phyloP scores from a whole-genome alignment of 2,113 vertebrate genomes.

The Nerophis ophidion region DNA sequence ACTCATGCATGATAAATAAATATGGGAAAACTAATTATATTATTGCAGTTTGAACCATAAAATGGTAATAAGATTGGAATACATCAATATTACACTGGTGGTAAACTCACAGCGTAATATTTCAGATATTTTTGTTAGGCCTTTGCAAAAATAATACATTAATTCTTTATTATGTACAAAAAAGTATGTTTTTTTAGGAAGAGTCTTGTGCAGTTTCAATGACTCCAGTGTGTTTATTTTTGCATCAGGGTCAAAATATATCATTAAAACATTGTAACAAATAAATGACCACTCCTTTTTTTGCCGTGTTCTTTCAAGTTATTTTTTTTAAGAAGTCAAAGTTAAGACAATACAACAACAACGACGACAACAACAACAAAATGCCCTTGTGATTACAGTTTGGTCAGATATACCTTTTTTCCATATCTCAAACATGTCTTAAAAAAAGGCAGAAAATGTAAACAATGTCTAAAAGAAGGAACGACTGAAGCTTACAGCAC shows the following conservation, averaged over 20 bases:
- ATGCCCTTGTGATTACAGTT: slow-evolving; percentile 47
- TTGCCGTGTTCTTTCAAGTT: neutral
- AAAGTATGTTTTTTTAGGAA: slow-evolving; percentile 16
- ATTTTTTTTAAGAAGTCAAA: slow-evolving; percentile 35
- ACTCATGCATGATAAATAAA: no score
- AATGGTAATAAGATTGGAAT: no score
- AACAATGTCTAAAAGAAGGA: slow-evolving; percentile 59
- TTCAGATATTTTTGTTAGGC: no score
- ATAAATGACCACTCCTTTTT: slow-evolving; percentile 25
- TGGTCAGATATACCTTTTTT: slow-evolving; percentile 35
- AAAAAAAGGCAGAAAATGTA: slow-evolving; percentile 60
- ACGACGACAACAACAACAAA: slow-evolving; percentile 35
- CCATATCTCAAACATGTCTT: slow-evolving; percentile 39
- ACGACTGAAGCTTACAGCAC: slow-evolving; percentile 66
- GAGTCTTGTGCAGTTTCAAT: slow-evolving; percentile 16
- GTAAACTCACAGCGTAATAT: no score
- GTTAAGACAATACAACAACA: slow-evolving; percentile 37
- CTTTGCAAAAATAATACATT: no score
- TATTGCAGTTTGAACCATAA: no score
- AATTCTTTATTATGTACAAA: neutral
- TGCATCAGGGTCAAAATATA: slow-evolving; percentile 30
- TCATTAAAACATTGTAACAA: slow-evolving; percentile 40
- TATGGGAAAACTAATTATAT: no score
- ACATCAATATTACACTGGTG: no score
- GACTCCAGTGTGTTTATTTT: slow-evolving; percentile 58